phyloP scores from a whole-genome alignment of 2,797 vertebrate genomes.

The Anguilla anguilla region DNA sequence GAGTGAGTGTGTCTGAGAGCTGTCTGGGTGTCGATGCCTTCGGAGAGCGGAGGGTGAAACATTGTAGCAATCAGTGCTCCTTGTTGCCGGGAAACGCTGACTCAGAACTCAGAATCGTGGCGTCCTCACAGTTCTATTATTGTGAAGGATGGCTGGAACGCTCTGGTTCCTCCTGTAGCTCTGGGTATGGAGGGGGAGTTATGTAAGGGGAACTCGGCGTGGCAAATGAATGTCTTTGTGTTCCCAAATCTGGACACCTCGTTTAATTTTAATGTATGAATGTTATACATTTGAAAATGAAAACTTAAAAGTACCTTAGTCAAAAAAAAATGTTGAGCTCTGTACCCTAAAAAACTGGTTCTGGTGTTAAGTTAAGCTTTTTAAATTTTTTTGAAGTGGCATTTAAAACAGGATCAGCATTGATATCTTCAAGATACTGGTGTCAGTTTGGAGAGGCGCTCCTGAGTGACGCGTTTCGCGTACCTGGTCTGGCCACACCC shows the following conservation, averaged over 20 bases:
- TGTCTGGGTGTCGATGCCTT: neutral
- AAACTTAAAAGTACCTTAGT: too few species aligned
- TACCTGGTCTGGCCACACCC: too few species aligned
- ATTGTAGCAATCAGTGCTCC: neutral
- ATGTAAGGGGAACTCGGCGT: neutral
- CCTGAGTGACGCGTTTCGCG: too few species aligned
- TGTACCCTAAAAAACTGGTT: too few species aligned
- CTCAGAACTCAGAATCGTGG: neutral
- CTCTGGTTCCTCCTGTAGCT: neutral
- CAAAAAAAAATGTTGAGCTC: too few species aligned
- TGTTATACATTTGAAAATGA: too few species aligned
- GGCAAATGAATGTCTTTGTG: neutral
- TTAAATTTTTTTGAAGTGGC: too few species aligned
- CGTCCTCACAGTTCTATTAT: neutral
- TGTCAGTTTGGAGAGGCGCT: too few species aligned
- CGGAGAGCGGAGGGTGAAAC: too few species aligned
- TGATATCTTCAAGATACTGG: neutral
- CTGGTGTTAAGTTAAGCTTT: too few species aligned
- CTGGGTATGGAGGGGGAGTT: too few species aligned
- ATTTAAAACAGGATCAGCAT: neutral
- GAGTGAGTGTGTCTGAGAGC: too few species aligned
- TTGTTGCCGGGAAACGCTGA: constrained; percentile 5
- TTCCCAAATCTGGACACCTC: neutral
- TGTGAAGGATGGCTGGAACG: neutral
- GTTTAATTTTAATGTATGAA: neutral